These are phyloP conservation scores for Campoletis raptor DNA, from an alignment of 2,888 invertebrate genomes.

Conservation along the genomic window DNA sequence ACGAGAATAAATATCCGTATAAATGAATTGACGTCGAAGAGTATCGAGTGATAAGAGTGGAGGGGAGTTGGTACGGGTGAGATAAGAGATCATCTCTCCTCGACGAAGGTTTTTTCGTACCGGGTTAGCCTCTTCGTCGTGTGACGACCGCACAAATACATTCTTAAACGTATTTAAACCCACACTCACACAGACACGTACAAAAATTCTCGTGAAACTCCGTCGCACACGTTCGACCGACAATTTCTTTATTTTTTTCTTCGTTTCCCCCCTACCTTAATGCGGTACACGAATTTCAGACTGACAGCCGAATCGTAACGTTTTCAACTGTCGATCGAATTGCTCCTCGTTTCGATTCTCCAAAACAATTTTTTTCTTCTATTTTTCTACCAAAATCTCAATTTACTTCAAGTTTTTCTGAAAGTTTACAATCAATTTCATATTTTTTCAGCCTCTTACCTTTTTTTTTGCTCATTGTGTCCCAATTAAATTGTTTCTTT, in stretches of 20 bases:
- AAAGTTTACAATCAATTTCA: neutral
- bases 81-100: slow-evolving; percentile 40
- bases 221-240: slow-evolving; percentile 60
- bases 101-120: slow-evolving; percentile 24
- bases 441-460: neutral
- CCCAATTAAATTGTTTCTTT: neutral
- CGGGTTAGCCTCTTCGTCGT: slow-evolving; percentile 56
- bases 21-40: slow-evolving; percentile 52
- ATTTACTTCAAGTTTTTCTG: neutral
- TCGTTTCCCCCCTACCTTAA: slow-evolving; percentile 18
- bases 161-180: neutral
- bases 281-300: slow-evolving; percentile 51
- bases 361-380: slow-evolving; percentile 1
- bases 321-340: neutral
- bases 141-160: slow-evolving; percentile 39
- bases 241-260: slow-evolving; percentile 49
- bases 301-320: slow-evolving; percentile 52
- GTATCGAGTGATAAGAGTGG: slow-evolving; percentile 35
- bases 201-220: slow-evolving; percentile 28
- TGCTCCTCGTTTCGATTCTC: neutral
- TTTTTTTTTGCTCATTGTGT: neutral
- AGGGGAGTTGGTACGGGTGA: slow-evolving; percentile 17
- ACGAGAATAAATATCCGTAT: slow-evolving; percentile 54
- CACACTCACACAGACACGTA: neutral
- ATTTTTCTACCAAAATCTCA: neutral